Evolutionary conservation across 2,888 invertebrate species (phyloP).

Genomic region (Eilema caniola): DNA sequence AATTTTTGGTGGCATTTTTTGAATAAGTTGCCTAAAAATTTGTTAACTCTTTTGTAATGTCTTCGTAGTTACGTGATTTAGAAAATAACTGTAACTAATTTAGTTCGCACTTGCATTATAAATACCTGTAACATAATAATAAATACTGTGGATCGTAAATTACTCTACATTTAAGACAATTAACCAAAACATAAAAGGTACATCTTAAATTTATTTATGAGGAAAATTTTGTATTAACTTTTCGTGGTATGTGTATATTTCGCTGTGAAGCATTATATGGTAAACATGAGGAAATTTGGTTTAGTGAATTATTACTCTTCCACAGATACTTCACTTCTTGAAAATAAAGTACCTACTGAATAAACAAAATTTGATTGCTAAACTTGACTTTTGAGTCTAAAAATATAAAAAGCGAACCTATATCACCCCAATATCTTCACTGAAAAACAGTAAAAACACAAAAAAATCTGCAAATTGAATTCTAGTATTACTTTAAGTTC

Average conservation of each 20-base stretch:
- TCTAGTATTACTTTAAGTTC: background rate
- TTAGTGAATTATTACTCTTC: constrained; percentile 28
- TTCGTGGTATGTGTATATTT: constrained; percentile 33
- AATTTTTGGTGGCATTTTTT: background rate
- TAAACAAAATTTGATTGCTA: constrained; percentile 23
- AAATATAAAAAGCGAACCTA: background rate
- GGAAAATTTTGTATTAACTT: constrained; percentile 38
- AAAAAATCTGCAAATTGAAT: background rate
- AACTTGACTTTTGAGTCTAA: constrained; percentile 2
- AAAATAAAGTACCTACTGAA: constrained; percentile 36
- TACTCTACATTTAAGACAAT: constrained; percentile 30
- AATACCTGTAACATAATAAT: background rate
- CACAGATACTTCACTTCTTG: constrained; percentile 28
- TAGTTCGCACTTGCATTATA: background rate
- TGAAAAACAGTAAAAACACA: background rate
- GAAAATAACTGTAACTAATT: background rate
- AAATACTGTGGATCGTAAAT: constrained; percentile 25
- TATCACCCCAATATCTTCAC: background rate
- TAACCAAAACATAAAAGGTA: constrained; percentile 36
- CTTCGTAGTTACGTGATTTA: background rate
- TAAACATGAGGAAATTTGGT: constrained; percentile 40
- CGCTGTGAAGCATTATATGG: constrained; percentile 22
- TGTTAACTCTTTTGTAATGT: constrained; percentile 4
- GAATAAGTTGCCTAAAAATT: background rate
- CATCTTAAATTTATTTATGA: constrained; percentile 43